These are phyloP conservation scores for Smutsia temminckii DNA, from an alignment of 2,797 vertebrate genomes.

Conservation along the genomic window DNA sequence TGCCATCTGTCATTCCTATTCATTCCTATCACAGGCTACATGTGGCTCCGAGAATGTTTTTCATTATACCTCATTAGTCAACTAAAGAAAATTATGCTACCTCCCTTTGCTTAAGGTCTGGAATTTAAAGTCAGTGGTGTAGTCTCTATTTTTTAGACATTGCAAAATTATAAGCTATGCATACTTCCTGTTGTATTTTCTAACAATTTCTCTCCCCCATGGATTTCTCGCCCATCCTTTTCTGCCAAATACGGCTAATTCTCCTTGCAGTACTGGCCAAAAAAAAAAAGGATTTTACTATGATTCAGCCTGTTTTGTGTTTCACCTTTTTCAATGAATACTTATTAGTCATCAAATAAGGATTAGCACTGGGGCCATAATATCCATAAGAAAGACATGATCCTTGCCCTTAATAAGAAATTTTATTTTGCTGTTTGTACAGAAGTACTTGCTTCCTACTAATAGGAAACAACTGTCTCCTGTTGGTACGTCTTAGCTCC, in stretches of 20 bases:
- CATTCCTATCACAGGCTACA: not conserved
- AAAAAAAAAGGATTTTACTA: not conserved
- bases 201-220: not conserved
- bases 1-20: not conserved
- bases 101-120: not conserved
- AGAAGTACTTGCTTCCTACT: not conserved
- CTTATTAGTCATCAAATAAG: not conserved
- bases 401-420: not conserved
- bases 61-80: not conserved
- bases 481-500: not conserved
- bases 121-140: not conserved
- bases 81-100: not conserved
- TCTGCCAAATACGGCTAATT: not conserved
- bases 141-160: not conserved
- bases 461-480: not conserved
- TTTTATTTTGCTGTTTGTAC: not conserved
- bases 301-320: not conserved
- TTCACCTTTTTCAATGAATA: not conserved
- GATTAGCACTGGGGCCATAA: not conserved
- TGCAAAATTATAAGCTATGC: not conserved
- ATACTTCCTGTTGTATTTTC: not conserved
- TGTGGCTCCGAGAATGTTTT: not conserved
- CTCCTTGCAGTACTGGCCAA: not conserved
- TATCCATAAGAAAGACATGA: not conserved
- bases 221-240: not conserved